These are phyloP conservation scores for Alaudala cheleensis DNA, from an alignment of 2,113 vertebrate species.

Conservation along the genomic window DNA sequence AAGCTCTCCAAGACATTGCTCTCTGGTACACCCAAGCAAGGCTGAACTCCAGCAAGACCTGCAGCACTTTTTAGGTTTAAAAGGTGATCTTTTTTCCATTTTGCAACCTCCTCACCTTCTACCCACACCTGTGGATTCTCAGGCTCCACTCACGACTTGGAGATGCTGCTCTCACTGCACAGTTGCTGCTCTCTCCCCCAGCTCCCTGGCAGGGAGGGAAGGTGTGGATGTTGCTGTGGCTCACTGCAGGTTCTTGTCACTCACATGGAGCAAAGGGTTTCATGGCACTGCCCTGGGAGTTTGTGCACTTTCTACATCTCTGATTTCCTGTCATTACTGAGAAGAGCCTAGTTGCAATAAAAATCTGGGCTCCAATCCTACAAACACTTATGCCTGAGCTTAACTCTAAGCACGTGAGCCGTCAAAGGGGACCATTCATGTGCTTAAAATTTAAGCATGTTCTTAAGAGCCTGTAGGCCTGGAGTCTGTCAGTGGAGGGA, in stretches of 20 bases:
- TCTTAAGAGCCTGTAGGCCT: slow-evolving; percentile 43
- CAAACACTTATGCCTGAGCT: slow-evolving; percentile 55
- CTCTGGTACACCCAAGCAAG: neutral
- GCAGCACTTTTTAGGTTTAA: neutral
- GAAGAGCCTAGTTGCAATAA: slow-evolving; percentile 37
- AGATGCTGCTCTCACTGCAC: neutral
- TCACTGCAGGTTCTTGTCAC: rapidly evolving
- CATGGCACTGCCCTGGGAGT: neutral
- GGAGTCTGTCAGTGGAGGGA: slow-evolving; percentile 20
- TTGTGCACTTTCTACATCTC: neutral
- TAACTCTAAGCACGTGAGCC: slow-evolving; percentile 57
- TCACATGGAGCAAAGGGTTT: neutral
- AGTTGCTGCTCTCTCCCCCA: neutral
- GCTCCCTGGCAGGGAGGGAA: neutral
- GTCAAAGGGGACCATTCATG: slow-evolving; percentile 60
- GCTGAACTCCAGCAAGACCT: neutral
- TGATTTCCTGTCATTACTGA: slow-evolving; percentile 13
- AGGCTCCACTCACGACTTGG: neutral
- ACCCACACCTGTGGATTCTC: neutral
- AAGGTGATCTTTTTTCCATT: neutral
- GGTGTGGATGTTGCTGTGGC: neutral
- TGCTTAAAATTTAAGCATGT: slow-evolving; percentile 65
- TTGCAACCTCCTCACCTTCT: neutral
- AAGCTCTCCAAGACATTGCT: neutral
- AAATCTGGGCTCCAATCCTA: slow-evolving; percentile 57